Evolutionary conservation across 2,113 vertebrate genomes (phyloP).

Genomic region (Prinia subflava): DNA sequence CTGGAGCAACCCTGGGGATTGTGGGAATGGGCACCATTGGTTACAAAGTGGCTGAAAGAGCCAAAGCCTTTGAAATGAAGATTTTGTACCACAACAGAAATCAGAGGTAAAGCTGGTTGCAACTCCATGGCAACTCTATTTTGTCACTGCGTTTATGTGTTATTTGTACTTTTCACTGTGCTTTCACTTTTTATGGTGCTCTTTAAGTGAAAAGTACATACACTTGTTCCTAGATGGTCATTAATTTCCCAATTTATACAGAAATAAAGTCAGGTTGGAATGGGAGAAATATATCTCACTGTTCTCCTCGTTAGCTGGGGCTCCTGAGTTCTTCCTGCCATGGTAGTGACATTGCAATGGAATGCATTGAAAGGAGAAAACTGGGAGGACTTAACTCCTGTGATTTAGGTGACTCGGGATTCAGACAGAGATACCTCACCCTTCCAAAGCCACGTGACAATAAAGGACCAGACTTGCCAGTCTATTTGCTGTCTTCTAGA

Average conservation of each 20-base stretch:
- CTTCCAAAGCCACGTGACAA: background rate
- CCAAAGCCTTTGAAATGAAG: conserved; percentile 75
- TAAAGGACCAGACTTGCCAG: background rate
- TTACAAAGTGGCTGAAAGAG: conserved; percentile 69
- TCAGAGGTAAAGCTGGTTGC: conserved; percentile 57
- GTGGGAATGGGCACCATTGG: conserved; percentile 74
- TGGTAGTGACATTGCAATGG: background rate
- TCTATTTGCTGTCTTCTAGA: background rate
- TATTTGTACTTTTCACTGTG: background rate
- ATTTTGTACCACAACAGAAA: conserved; percentile 75
- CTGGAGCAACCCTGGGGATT: conserved; percentile 67
- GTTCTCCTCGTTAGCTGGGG: accelerated
- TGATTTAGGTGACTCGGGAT: background rate
- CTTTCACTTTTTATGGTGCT: background rate
- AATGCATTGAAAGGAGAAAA: background rate
- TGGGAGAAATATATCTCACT: background rate
- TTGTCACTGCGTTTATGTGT: background rate
- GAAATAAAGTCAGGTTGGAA: background rate
- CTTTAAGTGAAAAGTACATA: background rate
- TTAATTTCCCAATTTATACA: background rate
- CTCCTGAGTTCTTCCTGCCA: background rate
- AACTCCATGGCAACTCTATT: background rate
- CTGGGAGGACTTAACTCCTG: background rate
- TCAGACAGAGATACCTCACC: background rate
- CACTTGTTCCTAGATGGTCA: background rate